Conservation (phyloP, 2,888 invertebrate species). For the Gryllus longicercus region DNA sequence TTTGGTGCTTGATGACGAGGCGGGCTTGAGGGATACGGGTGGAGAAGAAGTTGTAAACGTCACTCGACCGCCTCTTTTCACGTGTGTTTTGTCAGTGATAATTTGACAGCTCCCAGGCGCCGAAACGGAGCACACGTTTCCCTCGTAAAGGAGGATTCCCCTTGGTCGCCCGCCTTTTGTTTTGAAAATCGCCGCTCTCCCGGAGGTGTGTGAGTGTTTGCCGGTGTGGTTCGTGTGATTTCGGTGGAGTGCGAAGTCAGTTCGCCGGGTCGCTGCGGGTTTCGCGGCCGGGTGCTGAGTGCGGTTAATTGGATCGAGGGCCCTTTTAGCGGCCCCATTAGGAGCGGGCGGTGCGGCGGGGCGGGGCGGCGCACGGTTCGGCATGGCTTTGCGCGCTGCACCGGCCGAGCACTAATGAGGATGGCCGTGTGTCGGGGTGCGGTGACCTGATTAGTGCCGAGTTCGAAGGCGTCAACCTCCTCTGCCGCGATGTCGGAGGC, state of each 20-base stretch:
- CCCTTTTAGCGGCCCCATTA: conserved; percentile 18
- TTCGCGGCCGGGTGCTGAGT: neutral
- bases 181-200: too few species aligned
- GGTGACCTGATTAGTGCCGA: conserved; percentile 23
- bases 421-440: conserved; percentile 17
- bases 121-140: too few species aligned
- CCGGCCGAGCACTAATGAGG: neutral
- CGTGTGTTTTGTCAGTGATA: neutral
- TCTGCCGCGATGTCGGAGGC: neutral
- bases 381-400: neutral
- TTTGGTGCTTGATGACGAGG: neutral
- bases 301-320: neutral
- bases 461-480: neutral
- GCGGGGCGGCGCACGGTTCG: neutral
- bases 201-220: too few species aligned
- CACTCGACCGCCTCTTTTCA: neutral
- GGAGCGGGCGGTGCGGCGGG: neutral
- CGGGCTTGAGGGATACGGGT: neutral
- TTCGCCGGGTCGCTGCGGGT: neutral
- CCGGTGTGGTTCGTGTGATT: neutral
- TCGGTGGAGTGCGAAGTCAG: neutral
- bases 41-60: neutral
- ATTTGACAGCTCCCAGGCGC: neutral
- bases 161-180: too few species aligned
- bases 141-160: too few species aligned